Base-by-base conservation (phyloP, 2,888 invertebrate species). In the Bugulina stolonifera region DNA sequence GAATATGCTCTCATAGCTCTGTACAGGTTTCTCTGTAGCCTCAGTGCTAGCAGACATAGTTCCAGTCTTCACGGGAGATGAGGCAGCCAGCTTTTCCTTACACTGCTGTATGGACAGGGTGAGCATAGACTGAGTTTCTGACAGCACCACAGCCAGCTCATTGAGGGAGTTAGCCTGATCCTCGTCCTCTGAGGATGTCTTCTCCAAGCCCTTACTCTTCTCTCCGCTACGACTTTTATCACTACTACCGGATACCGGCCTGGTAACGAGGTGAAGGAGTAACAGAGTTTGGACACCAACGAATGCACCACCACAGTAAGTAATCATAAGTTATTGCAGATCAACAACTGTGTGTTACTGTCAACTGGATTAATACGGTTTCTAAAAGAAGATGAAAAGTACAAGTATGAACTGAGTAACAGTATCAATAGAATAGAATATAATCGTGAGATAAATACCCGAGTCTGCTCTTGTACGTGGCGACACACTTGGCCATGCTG, bases 401-500 rank as follows among this genome's bases (percentile, higher is more conserved):
- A n/a, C n/a, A n/a, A n/a, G n/a, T n/a, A n/a, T n/a, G n/a, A n/a
- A n/a, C n/a, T n/a, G n/a, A n/a, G n/a, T n/a, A n/a, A n/a, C n/a
- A n/a, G n/a, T n/a, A n/a, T n/a, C n/a, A n/a, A n/a, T n/a, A n/a
- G n/a, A n/a, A n/a, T n/a, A n/a, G n/a, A n/a, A n/a, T n/a, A n/a
- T n/a, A n/a, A n/a, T n/a, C n/a, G n/a, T n/a, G n/a, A n/a, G n/a
- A n/a, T n/a, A 77, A 80, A 77, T 76, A 83, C 83, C 81, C 83
- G 72, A 83, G 79, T 55, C 83, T 75, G 73, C 79, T 91, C 35
- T 93, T 91, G 83, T 95, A 95, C 0, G 93, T 93, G 85, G 94
- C 93, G 75, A 95, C 94, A 83, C 94, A 94, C 72, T 89, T 89
- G 82, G 91, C 91, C 94, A 95, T 94, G 82, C 91, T 92, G 75